Evolutionary conservation across 2,113 vertebrate species (phyloP).

Genomic region (Amazona guildingii): DNA sequence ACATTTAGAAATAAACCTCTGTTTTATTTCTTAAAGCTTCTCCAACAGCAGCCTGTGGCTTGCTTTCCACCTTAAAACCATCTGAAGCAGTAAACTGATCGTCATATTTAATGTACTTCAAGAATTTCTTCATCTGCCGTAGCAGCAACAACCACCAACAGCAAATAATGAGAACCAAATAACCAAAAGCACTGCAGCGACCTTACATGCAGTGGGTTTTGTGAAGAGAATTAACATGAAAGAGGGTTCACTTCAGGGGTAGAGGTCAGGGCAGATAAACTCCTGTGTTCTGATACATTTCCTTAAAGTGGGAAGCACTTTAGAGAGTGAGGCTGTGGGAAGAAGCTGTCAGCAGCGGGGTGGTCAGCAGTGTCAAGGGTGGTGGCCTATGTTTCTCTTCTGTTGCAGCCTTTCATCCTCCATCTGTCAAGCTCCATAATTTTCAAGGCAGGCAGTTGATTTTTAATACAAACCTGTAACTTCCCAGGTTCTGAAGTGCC

Average conservation of each 20-base stretch:
- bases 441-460: conserved; percentile 55
- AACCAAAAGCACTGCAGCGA: conserved; percentile 64
- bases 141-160: background rate
- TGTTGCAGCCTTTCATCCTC: conserved; percentile 68
- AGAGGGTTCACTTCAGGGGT: conserved; percentile 71
- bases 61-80: background rate
- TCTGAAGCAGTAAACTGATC: background rate
- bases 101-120: background rate
- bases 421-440: conserved; percentile 71
- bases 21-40: background rate
- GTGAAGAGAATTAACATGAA: conserved; percentile 79
- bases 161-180: conserved; percentile 65
- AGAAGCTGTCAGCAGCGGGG: conserved; percentile 66
- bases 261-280: conserved; percentile 81
- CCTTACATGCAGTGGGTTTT: conserved; percentile 75
- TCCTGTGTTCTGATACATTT: conserved; percentile 77
- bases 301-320: conserved; percentile 71
- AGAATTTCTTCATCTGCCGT: conserved; percentile 43
- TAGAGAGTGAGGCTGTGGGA: conserved; percentile 72
- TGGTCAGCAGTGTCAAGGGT: conserved; percentile 68
- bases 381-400: conserved; percentile 71
- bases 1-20: background rate
- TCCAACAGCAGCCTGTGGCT: background rate
- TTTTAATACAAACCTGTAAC: conserved; percentile 64
- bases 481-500: background rate